These are phyloP conservation scores for Melinopterus prodromus DNA, from an alignment of 2,888 invertebrate species.

Conservation along the genomic window DNA sequence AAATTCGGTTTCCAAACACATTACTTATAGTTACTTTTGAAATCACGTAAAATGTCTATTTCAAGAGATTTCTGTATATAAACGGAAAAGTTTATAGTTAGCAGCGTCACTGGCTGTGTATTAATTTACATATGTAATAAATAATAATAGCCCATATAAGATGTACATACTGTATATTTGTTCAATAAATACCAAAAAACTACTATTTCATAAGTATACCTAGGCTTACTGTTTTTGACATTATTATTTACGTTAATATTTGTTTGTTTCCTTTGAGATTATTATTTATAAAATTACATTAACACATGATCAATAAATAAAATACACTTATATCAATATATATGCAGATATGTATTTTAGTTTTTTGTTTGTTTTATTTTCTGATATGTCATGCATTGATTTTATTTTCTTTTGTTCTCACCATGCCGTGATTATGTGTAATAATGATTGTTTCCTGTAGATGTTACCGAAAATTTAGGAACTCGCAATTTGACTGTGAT, in stretches of 20 bases:
- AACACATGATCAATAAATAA: background rate
- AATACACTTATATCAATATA: background rate
- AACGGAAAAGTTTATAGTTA: constrained; percentile 51
- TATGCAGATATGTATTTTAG: background rate
- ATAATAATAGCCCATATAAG: constrained; percentile 43
- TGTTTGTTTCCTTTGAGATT: constrained; percentile 30
- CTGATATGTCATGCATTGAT: background rate
- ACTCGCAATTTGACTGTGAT: too few relatives aligned
- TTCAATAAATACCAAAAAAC: constrained; percentile 48
- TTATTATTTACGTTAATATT: constrained; percentile 27
- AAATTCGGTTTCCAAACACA: background rate
- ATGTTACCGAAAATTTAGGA: too few relatives aligned
- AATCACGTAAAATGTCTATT: constrained; percentile 34
- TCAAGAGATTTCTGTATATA: constrained; percentile 51
- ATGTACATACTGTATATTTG: constrained; percentile 50
- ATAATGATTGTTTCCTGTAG: background rate
- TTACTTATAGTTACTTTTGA: background rate
- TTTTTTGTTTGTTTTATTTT: constrained; percentile 36
- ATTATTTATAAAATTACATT: background rate
- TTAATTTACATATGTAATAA: constrained; percentile 44
- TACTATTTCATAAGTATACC: constrained; percentile 29
- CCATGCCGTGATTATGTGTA: background rate
- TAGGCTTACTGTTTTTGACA: constrained; percentile 32
- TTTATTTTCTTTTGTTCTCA: background rate
- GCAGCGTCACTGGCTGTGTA: constrained; percentile 59